A percentile compares a stretch with the other conserved stretches of the same genome.
Evolutionary conservation across 2,888 invertebrate species (phyloP).

Genomic region (Diachrysia chrysitis): DNA sequence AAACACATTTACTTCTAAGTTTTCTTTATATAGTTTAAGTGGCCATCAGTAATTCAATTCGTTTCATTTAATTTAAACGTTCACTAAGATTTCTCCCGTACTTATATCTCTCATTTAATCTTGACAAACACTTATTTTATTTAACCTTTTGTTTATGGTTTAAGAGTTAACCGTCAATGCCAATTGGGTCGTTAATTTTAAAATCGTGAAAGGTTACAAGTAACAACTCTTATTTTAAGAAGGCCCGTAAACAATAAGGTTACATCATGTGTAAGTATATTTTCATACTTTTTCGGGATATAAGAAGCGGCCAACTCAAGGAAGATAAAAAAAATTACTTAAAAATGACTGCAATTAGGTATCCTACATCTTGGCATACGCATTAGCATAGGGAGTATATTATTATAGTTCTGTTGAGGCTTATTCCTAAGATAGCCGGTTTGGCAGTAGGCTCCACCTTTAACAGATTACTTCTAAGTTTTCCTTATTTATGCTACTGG

Average conservation of each 20-base stretch:
- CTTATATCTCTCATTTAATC: too few relatives aligned
- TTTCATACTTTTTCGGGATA: not conserved
- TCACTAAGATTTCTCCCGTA: not conserved
- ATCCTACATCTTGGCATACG: too few relatives aligned
- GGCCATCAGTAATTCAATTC: not conserved
- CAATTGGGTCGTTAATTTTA: not conserved
- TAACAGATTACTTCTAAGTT: not conserved
- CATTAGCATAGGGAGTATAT: too few relatives aligned
- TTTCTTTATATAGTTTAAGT: not conserved
- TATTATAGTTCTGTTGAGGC: too few relatives aligned
- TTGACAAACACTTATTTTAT: not conserved
- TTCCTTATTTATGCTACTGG: not conserved
- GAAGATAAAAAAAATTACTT: too few relatives aligned
- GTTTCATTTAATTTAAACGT: not conserved
- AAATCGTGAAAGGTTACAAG: not conserved
- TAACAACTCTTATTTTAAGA: not conserved
- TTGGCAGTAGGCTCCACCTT: not conserved
- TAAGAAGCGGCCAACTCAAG: too few relatives aligned
- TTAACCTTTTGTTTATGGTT: slow-evolving; percentile 7
- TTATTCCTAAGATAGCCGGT: not conserved
- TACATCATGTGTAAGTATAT: not conserved
- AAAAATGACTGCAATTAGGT: too few relatives aligned
- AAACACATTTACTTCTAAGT: too few relatives aligned
- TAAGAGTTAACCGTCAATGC: not conserved
- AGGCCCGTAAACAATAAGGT: not conserved